Percentiles rank a stretch among this genome's conserved stretches.
phyloP scores from a whole-genome alignment of 2,888 invertebrate genomes.

The Caenorhabditis japonica region DNA sequence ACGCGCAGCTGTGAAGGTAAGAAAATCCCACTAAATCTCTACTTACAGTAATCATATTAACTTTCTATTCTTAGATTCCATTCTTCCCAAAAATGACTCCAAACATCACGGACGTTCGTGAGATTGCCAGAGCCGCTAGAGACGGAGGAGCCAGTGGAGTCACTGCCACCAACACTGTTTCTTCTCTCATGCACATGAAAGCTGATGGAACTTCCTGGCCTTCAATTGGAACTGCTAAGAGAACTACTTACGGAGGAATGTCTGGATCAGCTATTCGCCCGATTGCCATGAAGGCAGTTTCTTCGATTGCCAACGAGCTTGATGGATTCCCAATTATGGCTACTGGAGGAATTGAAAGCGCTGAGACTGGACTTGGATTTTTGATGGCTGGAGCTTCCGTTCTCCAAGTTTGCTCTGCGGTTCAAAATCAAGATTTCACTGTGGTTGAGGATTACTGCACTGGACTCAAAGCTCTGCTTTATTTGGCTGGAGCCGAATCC shows the following conservation, averaged over 20 bases:
- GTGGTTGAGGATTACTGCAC: constrained; percentile 93
- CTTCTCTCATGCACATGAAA: constrained; percentile 90
- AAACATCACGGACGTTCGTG: constrained; percentile 93
- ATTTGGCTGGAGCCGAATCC: constrained; percentile 80
- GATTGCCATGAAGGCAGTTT: constrained; percentile 89
- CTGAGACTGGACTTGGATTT: constrained; percentile 94
- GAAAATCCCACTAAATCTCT: no score
- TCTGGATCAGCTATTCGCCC: constrained; percentile 86
- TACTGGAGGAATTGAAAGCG: constrained; percentile 96
- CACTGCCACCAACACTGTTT: constrained; percentile 96
- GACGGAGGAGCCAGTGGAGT: constrained; percentile 92
- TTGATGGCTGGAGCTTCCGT: constrained; percentile 92
- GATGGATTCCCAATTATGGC: constrained; percentile 94
- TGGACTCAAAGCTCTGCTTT: constrained; percentile 74
- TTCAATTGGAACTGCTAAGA: constrained; percentile 85
- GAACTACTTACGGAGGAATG: constrained; percentile 80
- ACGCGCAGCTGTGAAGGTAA: constrained; percentile 78
- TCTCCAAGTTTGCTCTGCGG: constrained; percentile 94
- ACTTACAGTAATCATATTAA: no score
- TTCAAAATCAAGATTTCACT: constrained; percentile 99
- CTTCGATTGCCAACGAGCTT: constrained; percentile 87
- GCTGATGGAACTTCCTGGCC: constrained; percentile 92
- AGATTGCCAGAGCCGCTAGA: constrained; percentile 88
- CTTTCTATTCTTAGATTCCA: constrained; percentile 85
- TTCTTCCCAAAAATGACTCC: constrained; percentile 98